phyloP scores from a whole-genome alignment of 2,113 vertebrate genomes.

The Pampusana beccarii region DNA sequence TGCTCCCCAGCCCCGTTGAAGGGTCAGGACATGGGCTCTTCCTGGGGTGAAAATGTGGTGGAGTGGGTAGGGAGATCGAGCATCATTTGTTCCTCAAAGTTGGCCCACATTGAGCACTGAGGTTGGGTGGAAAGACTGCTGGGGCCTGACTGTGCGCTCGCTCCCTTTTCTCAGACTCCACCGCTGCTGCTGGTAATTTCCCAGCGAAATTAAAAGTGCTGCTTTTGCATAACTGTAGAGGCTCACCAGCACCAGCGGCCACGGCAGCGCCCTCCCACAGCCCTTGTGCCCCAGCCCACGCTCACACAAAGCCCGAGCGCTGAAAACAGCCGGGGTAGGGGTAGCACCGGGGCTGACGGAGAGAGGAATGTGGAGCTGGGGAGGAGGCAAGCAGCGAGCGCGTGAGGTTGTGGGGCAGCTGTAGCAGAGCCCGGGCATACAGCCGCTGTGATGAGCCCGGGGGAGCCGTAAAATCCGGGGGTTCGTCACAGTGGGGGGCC shows the following conservation, averaged over 20 bases:
- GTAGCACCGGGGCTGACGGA: no score
- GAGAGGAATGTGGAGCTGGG: neutral
- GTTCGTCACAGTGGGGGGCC: neutral
- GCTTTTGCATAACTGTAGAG: neutral
- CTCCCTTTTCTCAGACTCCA: neutral
- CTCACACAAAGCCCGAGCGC: accelerated
- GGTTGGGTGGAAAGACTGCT: neutral
- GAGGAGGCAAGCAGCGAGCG: neutral
- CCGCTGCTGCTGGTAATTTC: accelerated
- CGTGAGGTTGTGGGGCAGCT: neutral
- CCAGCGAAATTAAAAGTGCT: neutral
- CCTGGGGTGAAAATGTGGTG: accelerated
- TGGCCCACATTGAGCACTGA: accelerated
- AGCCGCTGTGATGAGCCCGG: neutral
- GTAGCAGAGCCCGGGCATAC: neutral
- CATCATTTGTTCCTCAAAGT: neutral
- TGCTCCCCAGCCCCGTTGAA: neutral
- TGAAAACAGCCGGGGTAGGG: neutral
- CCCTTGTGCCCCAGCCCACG: accelerated
- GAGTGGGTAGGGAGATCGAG: neutral
- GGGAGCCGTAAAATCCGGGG: neutral
- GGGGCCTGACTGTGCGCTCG: neutral
- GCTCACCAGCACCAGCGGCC: accelerated
- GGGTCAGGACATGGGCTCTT: neutral
- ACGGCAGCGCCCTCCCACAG: neutral